Evolutionary conservation across 1,140 invertebrate species (phyloP), one percentile per base, ranked within the genome.

Genomic region (Euglossa dilemma): DNA sequence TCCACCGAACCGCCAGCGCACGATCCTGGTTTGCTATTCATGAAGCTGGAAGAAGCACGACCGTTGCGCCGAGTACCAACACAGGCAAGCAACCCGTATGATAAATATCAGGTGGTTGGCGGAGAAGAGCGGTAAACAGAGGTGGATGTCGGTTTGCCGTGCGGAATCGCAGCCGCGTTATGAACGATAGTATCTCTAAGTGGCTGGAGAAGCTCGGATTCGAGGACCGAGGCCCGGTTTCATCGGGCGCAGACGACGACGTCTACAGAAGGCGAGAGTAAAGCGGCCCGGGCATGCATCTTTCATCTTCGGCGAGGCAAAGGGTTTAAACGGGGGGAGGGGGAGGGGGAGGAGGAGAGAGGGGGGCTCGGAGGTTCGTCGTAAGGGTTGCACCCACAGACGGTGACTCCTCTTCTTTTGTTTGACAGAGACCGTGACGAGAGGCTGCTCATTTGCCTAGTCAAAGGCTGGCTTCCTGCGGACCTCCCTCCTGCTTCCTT

Each of bases 401-500:
- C 80, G 54, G 52, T 69, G 52, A 28, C 54, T 73, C 56, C 71
- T 85, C 79, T 69, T 76, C 85, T 85, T 83, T 85, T 85, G 84
- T 78, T 85, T 56, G 78, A 85, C 52, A 57, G 59, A 70, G 72
- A 63, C 57, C 78, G 57, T 57, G 23, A 75, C 45, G 85, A 78
- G 75, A 59, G 83, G 85, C 73, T 86, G 83, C 85, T 87, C 85
- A 87, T 87, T 87, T 87, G 84, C 85, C 79, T 87, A 87, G 78
- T 87, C 85, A 87, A 87, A 87, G 85, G 79, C 63, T 59, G 71
- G 28, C 81, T 73, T 85, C 52, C 66, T 70, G 45, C 56, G 57
- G 28, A 74, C 54, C 54, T 45, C 20, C 43, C n/a, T 20, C 43
- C 25, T 23, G 28, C 20, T 23, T 59, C 52, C 69, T 79, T 54